These are phyloP conservation scores for Nyctibius grandis DNA, from an alignment of 2,797 vertebrate genomes.

Conservation along the genomic window DNA sequence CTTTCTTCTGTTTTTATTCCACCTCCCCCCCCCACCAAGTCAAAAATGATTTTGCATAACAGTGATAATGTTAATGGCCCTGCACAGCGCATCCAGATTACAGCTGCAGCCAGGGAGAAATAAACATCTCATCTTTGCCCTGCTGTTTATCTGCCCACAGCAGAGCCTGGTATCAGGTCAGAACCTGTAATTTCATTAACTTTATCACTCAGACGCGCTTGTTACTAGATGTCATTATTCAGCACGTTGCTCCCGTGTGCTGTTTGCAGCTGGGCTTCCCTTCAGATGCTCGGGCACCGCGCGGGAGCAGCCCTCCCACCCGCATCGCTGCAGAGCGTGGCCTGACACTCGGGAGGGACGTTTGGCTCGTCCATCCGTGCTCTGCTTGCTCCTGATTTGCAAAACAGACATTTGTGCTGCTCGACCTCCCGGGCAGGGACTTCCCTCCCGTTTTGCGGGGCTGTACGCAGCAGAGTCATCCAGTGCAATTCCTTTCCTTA, in stretches of 20 bases:
- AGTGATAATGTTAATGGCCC: conserved; percentile 48
- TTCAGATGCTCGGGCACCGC: neutral
- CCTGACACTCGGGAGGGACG: neutral
- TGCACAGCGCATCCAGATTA: conserved; percentile 31
- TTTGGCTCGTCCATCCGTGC: neutral
- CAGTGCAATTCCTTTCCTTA: neutral
- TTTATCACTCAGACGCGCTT: conserved; percentile 49
- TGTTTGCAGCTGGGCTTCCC: conserved; percentile 24
- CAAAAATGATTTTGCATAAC: conserved; percentile 58
- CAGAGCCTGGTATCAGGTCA: conserved; percentile 59
- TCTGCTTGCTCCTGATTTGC: neutral
- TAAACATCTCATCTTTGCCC: conserved; percentile 65
- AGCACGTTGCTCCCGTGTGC: conserved; percentile 22
- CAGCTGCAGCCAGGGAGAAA: conserved; percentile 49
- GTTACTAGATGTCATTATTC: conserved; percentile 60
- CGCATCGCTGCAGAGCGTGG: rapidly evolving
- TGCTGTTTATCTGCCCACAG: conserved; percentile 61
- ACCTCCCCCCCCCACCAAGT: neutral
- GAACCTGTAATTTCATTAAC: conserved; percentile 67
- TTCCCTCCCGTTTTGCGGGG: neutral
- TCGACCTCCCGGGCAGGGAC: neutral
- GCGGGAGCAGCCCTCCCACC: neutral
- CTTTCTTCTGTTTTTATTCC: neutral
- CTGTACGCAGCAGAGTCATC: neutral
- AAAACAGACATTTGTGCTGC: neutral